phyloP scores from a whole-genome alignment of 2,888 invertebrate species.

The Rhagonycha lutea region DNA sequence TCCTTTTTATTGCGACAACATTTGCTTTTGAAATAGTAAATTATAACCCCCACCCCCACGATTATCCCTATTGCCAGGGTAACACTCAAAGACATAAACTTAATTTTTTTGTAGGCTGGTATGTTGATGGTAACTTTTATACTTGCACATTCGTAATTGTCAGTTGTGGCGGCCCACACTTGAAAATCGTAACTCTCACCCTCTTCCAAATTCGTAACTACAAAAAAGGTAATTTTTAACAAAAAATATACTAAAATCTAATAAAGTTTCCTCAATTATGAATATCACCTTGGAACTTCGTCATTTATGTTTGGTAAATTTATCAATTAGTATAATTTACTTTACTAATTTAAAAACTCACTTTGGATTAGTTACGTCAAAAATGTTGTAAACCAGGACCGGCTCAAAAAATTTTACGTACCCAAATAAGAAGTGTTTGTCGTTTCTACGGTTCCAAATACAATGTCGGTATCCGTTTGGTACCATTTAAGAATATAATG shows the following conservation, averaged over 20 bases:
- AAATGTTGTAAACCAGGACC: background rate
- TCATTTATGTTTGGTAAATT: background rate
- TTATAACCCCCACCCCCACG: slow-evolving; percentile 65
- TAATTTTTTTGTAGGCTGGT: slow-evolving; percentile 72
- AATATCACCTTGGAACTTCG: background rate
- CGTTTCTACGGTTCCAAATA: slow-evolving; percentile 71
- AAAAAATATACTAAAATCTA: too few species aligned
- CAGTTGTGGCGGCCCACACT: slow-evolving; percentile 68
- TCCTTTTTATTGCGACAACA: slow-evolving; percentile 44
- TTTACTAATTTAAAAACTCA: background rate
- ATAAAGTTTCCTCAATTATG: background rate
- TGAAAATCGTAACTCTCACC: slow-evolving; percentile 76
- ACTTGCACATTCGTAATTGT: slow-evolving; percentile 65
- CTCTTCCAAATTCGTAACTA: slow-evolving; percentile 73
- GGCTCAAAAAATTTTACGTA: slow-evolving; percentile 31
- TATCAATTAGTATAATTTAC: background rate
- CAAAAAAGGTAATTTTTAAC: too few species aligned
- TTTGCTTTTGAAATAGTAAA: slow-evolving; percentile 60
- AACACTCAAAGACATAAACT: slow-evolving; percentile 72
- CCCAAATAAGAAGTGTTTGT: slow-evolving; percentile 62
- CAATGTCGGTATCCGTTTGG: slow-evolving; percentile 63
- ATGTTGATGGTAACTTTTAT: slow-evolving; percentile 67
- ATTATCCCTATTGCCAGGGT: slow-evolving; percentile 72
- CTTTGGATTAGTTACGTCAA: background rate
- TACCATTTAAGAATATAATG: slow-evolving; percentile 72